Conservation (phyloP, 2,888 invertebrate genomes). For the Drosophila rellima region DNA sequence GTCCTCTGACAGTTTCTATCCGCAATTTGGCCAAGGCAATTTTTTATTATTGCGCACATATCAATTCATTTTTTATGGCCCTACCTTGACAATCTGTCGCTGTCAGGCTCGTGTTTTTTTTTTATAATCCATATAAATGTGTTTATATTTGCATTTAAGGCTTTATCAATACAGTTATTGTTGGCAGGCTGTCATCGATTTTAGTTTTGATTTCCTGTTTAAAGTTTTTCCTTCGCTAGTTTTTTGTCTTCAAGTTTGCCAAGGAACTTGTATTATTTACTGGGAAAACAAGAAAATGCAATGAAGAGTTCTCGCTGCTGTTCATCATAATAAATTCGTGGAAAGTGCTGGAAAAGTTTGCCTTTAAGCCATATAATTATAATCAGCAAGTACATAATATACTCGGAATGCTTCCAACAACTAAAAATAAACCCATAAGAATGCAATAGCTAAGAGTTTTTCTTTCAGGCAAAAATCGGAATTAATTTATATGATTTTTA, state of each 20-base stretch:
- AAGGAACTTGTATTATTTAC: background rate
- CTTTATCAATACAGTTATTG: constrained; percentile 3
- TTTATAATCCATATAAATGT: background rate
- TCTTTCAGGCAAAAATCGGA: background rate
- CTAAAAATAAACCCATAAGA: background rate
- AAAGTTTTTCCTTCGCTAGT: background rate
- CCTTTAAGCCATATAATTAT: background rate
- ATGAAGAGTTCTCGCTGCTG: background rate
- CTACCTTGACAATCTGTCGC: constrained; percentile 33
- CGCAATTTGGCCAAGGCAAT: constrained; percentile 25
- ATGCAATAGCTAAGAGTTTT: background rate
- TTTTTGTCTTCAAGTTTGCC: background rate
- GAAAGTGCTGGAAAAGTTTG: background rate
- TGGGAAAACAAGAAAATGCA: background rate
- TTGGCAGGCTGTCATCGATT: constrained; percentile 3
- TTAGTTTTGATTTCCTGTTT: constrained; percentile 1
- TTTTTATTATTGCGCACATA: constrained; percentile 42
- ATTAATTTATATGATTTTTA: background rate
- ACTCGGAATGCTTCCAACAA: background rate
- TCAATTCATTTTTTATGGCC: constrained; percentile 33
- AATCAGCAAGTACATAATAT: background rate
- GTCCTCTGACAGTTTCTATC: constrained; percentile 56
- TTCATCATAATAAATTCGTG: background rate
- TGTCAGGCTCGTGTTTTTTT: background rate
- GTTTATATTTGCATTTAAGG: constrained; percentile 14